Conservation (phyloP, 2,888 invertebrate species). For the Chrysolina haemoptera region DNA sequence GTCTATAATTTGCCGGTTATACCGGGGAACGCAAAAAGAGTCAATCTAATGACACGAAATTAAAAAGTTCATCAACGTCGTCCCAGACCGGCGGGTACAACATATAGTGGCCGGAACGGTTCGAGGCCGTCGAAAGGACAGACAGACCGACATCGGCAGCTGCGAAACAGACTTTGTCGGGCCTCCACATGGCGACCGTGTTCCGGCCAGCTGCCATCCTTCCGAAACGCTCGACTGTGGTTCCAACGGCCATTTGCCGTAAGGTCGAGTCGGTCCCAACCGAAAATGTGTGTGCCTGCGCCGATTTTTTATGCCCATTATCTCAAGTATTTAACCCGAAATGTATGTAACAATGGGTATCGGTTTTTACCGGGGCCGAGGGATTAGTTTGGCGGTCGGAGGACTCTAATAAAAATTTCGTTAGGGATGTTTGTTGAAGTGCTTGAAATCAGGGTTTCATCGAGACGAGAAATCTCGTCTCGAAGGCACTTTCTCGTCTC, state of each 20-base stretch:
- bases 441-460: neutral
- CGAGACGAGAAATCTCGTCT: no score
- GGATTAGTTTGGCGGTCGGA: neutral
- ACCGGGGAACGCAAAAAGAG: neutral
- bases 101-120: slow-evolving; percentile 14
- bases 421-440: neutral
- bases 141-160: slow-evolving; percentile 52
- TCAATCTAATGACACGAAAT: slow-evolving; percentile 13
- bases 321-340: slow-evolving; percentile 14
- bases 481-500: no score
- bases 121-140: slow-evolving; percentile 24
- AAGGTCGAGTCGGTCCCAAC: slow-evolving; percentile 5
- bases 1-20: neutral
- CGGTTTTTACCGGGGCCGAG: slow-evolving; percentile 9
- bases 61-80: slow-evolving; percentile 14
- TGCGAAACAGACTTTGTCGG: slow-evolving; percentile 60
- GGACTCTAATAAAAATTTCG: neutral
- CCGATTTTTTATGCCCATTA: slow-evolving; percentile 22
- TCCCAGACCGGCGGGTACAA: slow-evolving; percentile 14
- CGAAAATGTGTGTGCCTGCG: slow-evolving; percentile 2
- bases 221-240: slow-evolving; percentile 11
- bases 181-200: slow-evolving; percentile 57
- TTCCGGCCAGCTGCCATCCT: slow-evolving; percentile 58
- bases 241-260: neutral
- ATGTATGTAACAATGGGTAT: slow-evolving; percentile 22